Evolutionary conservation across 2,888 invertebrate species (phyloP), one percentile per base, ranked within the genome.

Genomic region (Cyaniris semiargus): DNA sequence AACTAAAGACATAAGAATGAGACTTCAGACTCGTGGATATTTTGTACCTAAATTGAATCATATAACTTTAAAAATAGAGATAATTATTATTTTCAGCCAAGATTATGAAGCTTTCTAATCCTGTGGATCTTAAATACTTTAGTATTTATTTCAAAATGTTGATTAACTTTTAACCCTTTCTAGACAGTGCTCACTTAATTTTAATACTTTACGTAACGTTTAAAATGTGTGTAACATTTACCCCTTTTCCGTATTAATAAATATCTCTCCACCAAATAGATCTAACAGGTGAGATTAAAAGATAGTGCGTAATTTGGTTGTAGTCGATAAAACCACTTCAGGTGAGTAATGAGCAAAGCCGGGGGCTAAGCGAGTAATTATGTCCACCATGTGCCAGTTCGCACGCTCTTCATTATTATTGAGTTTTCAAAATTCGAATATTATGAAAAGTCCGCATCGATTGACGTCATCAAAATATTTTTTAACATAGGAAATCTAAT

Each of bases 341-440:
- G 80, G 80, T 83, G 80, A 84, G 84, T 92, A 92, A 92, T 92
- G 92, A 91, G 90, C 87, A 91, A 91, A 92, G 89, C 92, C 90
- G 83, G 82, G 86, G 82, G 80, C 86, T 88, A 88, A 89, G 85
- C 84, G 84, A 86, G 87, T 88, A 86, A 89, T 90, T 88, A 89
- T 80, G 79, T 78, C 21, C 58, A 72, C 78, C 91, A 91, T 84
- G 86, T 92, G 92, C 79, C 27, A 56, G 84, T 87, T 92, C 91
- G 80, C 92, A 92, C 87, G 88, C 82, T 85, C 85, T 88, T 88
- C 90, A 88, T 89, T 90, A 89, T 89, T 87, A 86, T 87, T 83
- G 81, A 81, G 86, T 85, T 83, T 83, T 84, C 84, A 86, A 88
- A 87, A 89, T 90, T 21, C 82, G 81, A 79, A 85, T 81, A 89